Evolutionary conservation across 37 sponge, comb jelly and placozoan genomes (phyloP).

Genomic region (Dysidea cf. avara): DNA sequence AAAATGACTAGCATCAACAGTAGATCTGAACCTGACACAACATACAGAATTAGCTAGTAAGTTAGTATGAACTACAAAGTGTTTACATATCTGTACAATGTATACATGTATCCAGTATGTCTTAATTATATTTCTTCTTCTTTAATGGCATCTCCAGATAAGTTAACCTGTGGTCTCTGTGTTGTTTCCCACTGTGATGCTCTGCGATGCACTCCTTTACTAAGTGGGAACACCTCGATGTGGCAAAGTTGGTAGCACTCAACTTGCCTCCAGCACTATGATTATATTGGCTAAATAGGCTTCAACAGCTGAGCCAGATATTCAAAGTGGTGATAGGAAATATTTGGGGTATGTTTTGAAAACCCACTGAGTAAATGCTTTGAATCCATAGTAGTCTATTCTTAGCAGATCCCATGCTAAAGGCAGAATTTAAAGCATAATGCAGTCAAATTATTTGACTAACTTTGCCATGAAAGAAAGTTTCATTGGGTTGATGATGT

Average conservation of each 20-base stretch:
- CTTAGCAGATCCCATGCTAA: conserved; percentile 21
- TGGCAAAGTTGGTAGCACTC: conserved; percentile 16
- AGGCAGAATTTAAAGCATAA: no score
- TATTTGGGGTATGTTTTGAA: conserved; percentile 11
- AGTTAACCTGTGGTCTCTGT: conserved; percentile 2
- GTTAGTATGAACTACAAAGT: no score
- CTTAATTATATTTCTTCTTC: no score
- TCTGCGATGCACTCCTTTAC: background rate
- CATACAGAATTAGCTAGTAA: background rate
- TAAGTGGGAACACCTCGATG: no score
- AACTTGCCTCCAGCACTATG: conserved; percentile 18
- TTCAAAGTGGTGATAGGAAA: conserved; percentile 1
- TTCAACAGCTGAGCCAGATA: conserved; percentile 21
- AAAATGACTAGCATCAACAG: background rate
- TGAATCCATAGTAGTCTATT: conserved; percentile 2
- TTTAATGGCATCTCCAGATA: background rate
- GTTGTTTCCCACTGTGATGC: conserved; percentile 1
- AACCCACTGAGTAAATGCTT: background rate
- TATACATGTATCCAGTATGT: no score
- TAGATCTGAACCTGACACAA: background rate
- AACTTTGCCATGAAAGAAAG: conserved; percentile 27
- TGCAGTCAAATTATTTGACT: no score
- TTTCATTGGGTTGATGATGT: background rate
- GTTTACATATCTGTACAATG: no score
- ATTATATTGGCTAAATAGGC: conserved; percentile 4